Evolutionary conservation across 2,113 vertebrate genomes (phyloP).

Genomic region (Sarotherodon lohbergeri): DNA sequence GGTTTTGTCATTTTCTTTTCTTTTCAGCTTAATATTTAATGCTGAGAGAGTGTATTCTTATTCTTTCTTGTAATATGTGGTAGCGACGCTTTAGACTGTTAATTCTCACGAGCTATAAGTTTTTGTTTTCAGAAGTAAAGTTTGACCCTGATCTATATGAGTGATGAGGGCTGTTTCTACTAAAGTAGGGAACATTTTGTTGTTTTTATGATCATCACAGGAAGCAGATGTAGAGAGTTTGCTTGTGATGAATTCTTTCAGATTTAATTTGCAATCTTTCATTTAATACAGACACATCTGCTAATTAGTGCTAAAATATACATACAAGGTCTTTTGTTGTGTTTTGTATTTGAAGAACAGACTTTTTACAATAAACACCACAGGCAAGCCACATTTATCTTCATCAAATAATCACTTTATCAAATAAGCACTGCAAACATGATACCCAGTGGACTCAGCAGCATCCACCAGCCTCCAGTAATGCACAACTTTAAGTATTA

Average conservation of each 20-base stretch:
- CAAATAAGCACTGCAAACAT: neutral
- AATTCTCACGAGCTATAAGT: neutral
- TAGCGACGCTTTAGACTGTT: neutral
- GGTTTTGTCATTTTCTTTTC: neutral
- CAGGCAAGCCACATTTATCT: neutral
- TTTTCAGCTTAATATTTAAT: neutral
- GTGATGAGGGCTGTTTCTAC: neutral
- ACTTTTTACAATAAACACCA: neutral
- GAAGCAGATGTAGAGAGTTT: neutral
- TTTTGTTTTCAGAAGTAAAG: neutral
- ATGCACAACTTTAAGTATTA: neutral
- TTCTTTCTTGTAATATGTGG: neutral
- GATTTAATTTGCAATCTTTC: neutral
- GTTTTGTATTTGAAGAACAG: neutral
- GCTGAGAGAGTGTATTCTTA: neutral
- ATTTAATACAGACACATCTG: neutral
- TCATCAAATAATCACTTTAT: neutral
- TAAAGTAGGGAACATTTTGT: neutral
- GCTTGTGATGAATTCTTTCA: neutral
- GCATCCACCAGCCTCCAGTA: neutral
- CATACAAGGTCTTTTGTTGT: neutral
- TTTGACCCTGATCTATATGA: neutral
- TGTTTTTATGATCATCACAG: neutral
- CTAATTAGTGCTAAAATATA: neutral
- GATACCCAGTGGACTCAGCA: neutral